These are phyloP conservation scores for Dermatemys mawii DNA, from an alignment of 2,113 vertebrate genomes.

Conservation along the genomic window DNA sequence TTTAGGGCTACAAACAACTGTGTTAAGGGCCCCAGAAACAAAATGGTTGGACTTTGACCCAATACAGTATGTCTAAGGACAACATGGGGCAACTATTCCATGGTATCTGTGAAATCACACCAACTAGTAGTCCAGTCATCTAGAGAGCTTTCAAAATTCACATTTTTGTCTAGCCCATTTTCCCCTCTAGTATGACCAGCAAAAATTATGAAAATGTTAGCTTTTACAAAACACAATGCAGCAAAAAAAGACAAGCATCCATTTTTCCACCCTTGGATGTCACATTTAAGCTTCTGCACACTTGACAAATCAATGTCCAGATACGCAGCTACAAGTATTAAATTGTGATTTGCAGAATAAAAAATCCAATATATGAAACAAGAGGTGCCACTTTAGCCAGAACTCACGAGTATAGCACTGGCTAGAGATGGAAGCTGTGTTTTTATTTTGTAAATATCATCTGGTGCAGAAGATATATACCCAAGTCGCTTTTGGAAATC, in stretches of 20 bases:
- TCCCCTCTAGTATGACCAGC: background rate
- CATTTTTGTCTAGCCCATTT: background rate
- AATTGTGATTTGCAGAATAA: background rate
- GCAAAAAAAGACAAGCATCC: background rate
- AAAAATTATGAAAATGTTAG: background rate
- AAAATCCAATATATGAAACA: background rate
- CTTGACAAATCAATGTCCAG: background rate
- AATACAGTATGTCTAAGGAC: background rate
- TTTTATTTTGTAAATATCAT: background rate
- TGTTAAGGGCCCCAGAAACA: background rate
- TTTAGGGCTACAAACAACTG: background rate
- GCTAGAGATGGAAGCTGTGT: background rate
- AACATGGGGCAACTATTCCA: background rate
- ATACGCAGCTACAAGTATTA: background rate
- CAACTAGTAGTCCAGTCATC: rapidly evolving
- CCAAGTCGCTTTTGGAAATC: background rate
- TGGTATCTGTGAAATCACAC: background rate
- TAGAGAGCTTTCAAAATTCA: background rate
- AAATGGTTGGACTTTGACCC: background rate
- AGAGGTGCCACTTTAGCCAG: background rate
- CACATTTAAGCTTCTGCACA: background rate
- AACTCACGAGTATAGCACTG: background rate
- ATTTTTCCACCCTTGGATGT: background rate
- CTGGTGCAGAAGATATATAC: background rate
- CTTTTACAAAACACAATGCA: background rate